Evolutionary conservation across 2,113 vertebrate genomes (phyloP), one percentile per base, ranked within the genome.

Genomic region (Cyprichromis sp.): DNA sequence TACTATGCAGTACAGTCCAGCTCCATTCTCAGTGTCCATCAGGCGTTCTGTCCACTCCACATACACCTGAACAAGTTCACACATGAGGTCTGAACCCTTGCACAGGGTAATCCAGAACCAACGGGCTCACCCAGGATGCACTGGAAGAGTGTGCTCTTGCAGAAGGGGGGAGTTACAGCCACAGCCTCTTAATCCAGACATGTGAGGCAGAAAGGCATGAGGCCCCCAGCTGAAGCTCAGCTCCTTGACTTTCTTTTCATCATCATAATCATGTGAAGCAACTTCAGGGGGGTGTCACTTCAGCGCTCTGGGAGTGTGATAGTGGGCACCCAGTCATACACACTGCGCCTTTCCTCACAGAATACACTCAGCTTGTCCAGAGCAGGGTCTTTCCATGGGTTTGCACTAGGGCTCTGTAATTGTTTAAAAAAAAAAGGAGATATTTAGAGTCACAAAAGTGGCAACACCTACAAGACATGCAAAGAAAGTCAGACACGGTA

Each of bases 321-420:
- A 34, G 95, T 95, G 42, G 99, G 99, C 73, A 99, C 98, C 99
- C 98, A 99, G 93, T 99, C 98, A 24, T 97, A 99, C 82, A 96
- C 90, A 45, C 96, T 98, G 78, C 98, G 97, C 55, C 98, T 98
- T 87, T 98, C 98, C 87, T 99, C 98, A 1, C 99, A 99, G 87
- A 99, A 99, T 4, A 95, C 89, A 47, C 95, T 96, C 90, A 99
- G 96, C 63, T 98, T 98, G 91, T 99, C 97, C 90, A 99, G 94
- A 42, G 97, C 95, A 1, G 97, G 97, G 71, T 99, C 98, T 90
- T 99, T 99, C 97, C 98, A 98, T 0, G 97, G 93, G 86, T 97
- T 97, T 84, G 97, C 97, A 91, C 95, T 98, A 1, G 98, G 97
- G 66, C 97, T 99, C 99, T 99, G 95, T 3, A 85, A 93, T 5